Evolutionary conservation across 2,797 vertebrate species (phyloP), one percentile per base, ranked within the genome.

Genomic region (Crenuchus spilurus): DNA sequence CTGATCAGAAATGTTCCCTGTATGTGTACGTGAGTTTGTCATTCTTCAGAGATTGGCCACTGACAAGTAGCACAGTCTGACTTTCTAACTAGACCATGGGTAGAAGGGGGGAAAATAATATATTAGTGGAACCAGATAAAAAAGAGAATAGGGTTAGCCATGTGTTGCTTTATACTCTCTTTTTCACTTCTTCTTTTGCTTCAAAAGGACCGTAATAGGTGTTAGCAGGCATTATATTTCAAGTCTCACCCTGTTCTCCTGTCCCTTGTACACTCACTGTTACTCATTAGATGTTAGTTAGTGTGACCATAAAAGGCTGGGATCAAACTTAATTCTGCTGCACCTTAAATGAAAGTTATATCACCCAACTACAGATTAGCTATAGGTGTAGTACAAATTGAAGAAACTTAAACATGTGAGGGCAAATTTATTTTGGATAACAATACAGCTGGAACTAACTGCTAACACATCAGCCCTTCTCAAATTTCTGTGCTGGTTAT

Each of bases 11-110:
- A 11, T n/a, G 10, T 51, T 6, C 14, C 46, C 16, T 44, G 35
- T 31, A 37, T 69, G 35, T 41, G 18, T 64, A 58, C 14, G 54
- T 31, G 57, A n/a, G 64, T 41, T 44, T 41, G 13, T 63, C 18
- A 33, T 67, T 46, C 51, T 39, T 46, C 51, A 63, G 57, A 42
- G 62, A 65, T 39, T 70, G 65, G 68, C 63, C 52, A 54, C 37
- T 68, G 58, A 68, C 55, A 76, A 80, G 63, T 73, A 63, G 37
- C 51, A 69, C 72, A 76, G 55, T 62, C 49, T 48, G 10, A 33
- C 41, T 66, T 41, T 74, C 41, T 65, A 77, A 79, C 72, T 72
- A 62, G 52, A 66, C 46, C 60, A 55, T 62, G 42, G 54, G 48
- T 70, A 16, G 20, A 39, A 75, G 35, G 26, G 58, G 60, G 20